A percentile compares a stretch with the other conserved stretches of the same genome.
These are phyloP conservation scores for Cylas formicarius DNA, from an alignment of 1,140 invertebrate species.

Conservation along the genomic window DNA sequence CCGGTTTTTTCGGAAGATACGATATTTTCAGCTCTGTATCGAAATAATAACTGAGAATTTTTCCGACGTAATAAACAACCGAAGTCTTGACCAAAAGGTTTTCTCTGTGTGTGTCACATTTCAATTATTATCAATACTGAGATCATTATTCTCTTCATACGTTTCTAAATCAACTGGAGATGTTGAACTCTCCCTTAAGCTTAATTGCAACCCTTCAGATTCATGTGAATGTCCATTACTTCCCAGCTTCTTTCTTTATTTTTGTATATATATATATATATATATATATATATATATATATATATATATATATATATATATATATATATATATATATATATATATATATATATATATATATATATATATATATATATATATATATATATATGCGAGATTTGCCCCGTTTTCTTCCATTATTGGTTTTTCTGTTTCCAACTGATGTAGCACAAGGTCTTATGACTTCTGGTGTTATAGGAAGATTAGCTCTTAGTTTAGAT, in stretches of 20 bases:
- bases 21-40: slow-evolving; percentile 6
- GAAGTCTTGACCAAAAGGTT: slow-evolving; percentile 12
- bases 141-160: slow-evolving; percentile 19
- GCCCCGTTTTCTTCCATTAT: no score
- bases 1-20: slow-evolving; percentile 13
- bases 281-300: no score
- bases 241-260: slow-evolving; percentile 25
- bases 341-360: no score
- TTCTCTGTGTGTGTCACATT: slow-evolving; percentile 11
- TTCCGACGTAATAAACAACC: slow-evolving; percentile 13
- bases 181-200: slow-evolving; percentile 27
- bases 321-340: no score
- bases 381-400: no score
- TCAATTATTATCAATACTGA: no score
- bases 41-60: slow-evolving; percentile 10
- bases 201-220: slow-evolving; percentile 21
- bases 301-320: no score
- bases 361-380: no score
- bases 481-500: slow-evolving; percentile 2
- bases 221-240: slow-evolving; percentile 21
- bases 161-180: slow-evolving; percentile 24
- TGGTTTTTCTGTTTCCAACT: no score
- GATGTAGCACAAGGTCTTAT: slow-evolving; percentile 15
- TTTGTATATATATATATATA: no score
- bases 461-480: slow-evolving; percentile 18